phyloP scores from a whole-genome alignment of 2,113 vertebrate species.

The Xiphorhynchus elegans region DNA sequence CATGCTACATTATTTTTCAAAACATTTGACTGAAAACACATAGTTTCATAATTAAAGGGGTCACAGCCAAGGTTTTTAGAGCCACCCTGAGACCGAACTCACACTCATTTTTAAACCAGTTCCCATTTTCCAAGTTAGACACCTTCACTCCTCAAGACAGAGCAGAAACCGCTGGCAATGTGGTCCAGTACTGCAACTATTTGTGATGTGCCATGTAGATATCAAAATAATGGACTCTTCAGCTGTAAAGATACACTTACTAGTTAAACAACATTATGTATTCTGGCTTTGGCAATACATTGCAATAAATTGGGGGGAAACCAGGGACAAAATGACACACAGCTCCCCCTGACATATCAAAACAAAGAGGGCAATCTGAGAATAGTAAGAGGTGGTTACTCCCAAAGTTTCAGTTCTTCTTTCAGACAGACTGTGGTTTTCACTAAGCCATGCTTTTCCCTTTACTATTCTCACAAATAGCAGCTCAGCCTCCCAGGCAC shows the following conservation, averaged over 20 bases:
- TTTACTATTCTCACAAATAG: background rate
- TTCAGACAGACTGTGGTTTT: no score
- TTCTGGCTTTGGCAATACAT: background rate
- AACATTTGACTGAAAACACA: background rate
- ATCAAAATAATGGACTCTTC: background rate
- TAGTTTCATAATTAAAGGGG: background rate
- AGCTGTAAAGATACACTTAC: background rate
- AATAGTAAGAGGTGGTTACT: background rate
- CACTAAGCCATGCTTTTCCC: no score
- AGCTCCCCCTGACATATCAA: background rate
- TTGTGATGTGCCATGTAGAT: background rate
- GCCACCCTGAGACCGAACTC: no score
- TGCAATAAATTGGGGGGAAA: background rate
- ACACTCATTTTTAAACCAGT: background rate
- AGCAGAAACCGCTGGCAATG: background rate
- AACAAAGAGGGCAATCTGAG: background rate
- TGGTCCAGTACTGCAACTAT: background rate
- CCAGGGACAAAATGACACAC: background rate
- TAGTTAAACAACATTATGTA: background rate
- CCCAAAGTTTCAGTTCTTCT: background rate
- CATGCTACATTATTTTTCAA: background rate
- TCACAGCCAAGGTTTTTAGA: background rate
- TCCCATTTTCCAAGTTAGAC: background rate
- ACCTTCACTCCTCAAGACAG: background rate
- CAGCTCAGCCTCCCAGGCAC: background rate